Evolutionary conservation across 2,888 invertebrate genomes (phyloP).

Genomic region (Leptogaster cylindrica): DNA sequence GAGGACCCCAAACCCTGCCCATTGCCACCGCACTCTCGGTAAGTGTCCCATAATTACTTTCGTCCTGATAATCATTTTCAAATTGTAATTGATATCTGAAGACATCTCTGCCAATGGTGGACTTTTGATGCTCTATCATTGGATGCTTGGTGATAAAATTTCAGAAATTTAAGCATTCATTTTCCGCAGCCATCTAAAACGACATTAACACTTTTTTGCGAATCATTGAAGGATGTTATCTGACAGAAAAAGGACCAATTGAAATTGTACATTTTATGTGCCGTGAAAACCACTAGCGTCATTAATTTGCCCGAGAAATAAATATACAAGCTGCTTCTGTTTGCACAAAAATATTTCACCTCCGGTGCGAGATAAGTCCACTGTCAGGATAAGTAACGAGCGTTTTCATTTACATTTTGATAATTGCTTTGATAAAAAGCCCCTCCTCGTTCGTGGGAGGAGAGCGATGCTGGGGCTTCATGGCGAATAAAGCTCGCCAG

Average conservation of each 20-base stretch:
- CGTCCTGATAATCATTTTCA: not conserved
- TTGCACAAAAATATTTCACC: constrained; percentile 1
- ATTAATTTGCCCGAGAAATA: no score
- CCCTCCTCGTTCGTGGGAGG: no score
- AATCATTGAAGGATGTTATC: no score
- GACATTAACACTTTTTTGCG: no score
- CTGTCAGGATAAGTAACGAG: not conserved
- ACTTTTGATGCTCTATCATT: constrained; percentile 14
- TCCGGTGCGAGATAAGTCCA: not conserved
- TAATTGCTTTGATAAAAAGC: constrained; percentile 1
- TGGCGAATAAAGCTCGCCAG: no score
- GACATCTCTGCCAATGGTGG: not conserved
- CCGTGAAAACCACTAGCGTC: no score
- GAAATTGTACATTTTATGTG: not conserved
- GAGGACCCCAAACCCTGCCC: constrained; percentile 71
- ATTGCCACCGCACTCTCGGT: constrained; percentile 64
- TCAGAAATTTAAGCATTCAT: not conserved
- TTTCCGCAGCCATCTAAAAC: no score
- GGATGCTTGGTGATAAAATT: not conserved
- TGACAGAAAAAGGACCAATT: no score
- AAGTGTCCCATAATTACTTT: constrained; percentile 48
- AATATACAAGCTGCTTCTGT: no score
- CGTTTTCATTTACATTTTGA: constrained; percentile 3
- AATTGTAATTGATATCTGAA: constrained; percentile 19
- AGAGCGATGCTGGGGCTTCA: no score